Conservation (phyloP, 2,113 vertebrate species). For the Mionectes macconnelli region DNA sequence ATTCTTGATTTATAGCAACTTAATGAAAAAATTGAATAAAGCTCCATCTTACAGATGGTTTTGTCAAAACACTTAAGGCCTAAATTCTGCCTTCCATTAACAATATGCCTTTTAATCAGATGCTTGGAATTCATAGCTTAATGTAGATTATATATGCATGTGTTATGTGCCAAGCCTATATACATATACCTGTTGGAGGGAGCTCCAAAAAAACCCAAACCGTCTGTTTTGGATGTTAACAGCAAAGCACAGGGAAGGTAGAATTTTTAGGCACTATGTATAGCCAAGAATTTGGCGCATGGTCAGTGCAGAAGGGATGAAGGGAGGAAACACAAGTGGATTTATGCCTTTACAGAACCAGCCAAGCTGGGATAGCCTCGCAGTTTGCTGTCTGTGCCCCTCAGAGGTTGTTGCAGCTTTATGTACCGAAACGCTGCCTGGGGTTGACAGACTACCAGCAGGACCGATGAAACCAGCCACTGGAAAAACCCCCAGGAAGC, state of each 20-base stretch:
- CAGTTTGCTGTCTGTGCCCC: not conserved
- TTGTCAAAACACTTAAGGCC: not conserved
- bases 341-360: not conserved
- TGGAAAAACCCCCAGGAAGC: slow-evolving; percentile 13
- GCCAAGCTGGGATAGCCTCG: not conserved
- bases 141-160: not conserved
- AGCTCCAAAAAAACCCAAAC: not conserved
- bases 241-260: not conserved
- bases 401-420: not conserved
- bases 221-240: not conserved
- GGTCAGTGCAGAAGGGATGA: not conserved
- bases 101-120: not conserved
- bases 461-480: not conserved
- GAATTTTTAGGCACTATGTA: not conserved
- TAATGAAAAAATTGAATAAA: not conserved
- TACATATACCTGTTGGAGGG: not conserved
- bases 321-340: not conserved
- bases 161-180: not conserved
- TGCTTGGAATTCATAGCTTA: not conserved
- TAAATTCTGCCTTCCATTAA: not conserved
- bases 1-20: not conserved
- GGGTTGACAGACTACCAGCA: not conserved
- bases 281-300: not conserved
- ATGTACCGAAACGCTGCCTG: not conserved
- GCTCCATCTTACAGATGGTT: not conserved